Evolutionary conservation across 2,797 vertebrate genomes (phyloP), one percentile per base, ranked within the genome.

Genomic region (Diplodus puntazzo): DNA sequence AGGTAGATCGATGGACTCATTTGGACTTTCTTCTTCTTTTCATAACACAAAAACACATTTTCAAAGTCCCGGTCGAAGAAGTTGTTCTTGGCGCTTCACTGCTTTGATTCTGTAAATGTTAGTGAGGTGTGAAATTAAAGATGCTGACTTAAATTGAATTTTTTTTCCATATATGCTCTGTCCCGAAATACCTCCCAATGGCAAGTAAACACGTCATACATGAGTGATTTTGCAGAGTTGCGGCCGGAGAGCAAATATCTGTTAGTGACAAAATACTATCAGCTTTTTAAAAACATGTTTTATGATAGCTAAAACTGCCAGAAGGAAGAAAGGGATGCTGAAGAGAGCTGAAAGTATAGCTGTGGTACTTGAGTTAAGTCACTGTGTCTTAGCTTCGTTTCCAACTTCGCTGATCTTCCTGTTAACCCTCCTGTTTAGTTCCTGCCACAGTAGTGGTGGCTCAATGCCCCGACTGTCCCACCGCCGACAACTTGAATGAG

Each of bases 381-480:
- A 23, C 13, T 21, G 4, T 5, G 20, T 14, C 6, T 45, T 18
- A 21, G 18, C 13, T 23, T 1, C n/a, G 10, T 0, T 43, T 18
- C 9, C 30, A 49, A n/a, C n/a, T n/a, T n/a, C n/a, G n/a, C 17
- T 73, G 11, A 65, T 23, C 20, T 69, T 72, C 61, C 20, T 46
- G 14, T 49, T 18, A 0, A 43, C 69, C 27, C 25, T 25, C 64
- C 70, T 78, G 64, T 86, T 39, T 45, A 94, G 94, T 94, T 73
- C 84, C 93, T 11, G 81, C 84, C 39, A 81, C 68, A 1, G 88
- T 53, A 0, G 71, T 94, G 46, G 42, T 90, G 58, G 5, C n/a
- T 0, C 9, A 2, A 11, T 95, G 94, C 73, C 92, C 92, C 0
- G 94, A 95, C 81, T 95, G 94, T 77, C 90, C 94, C 49, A 93